Conservation (phyloP, 2,888 invertebrate genomes). For the Microctonus aethiopoides region DNA sequence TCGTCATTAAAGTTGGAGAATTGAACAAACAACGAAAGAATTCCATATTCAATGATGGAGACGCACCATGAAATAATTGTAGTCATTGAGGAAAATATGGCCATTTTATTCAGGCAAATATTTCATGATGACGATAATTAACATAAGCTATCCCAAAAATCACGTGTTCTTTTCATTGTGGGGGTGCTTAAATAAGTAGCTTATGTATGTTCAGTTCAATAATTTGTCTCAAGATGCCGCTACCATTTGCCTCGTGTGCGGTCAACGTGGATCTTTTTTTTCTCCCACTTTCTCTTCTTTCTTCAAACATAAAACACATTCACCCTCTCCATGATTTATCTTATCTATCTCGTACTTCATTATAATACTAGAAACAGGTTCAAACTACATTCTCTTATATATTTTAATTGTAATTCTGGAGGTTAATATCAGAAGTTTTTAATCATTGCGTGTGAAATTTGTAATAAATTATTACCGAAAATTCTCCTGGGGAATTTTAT, state of each 20-base stretch:
- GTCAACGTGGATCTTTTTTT: conserved; percentile 27
- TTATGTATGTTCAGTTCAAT: conserved; percentile 23
- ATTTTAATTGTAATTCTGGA: background rate
- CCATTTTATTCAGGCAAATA: too few relatives aligned
- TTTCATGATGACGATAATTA: too few relatives aligned
- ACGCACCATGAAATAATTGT: too few relatives aligned
- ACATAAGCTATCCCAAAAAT: too few relatives aligned
- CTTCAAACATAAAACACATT: background rate
- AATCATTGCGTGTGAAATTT: background rate
- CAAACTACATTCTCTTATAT: background rate
- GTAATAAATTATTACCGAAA: background rate
- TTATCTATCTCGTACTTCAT: background rate
- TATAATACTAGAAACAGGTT: background rate
- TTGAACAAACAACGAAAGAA: too few relatives aligned
- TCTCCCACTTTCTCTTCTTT: background rate
- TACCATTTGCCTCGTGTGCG: conserved; percentile 22
- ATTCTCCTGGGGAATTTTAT: background rate
- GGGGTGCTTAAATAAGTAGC: conserved; percentile 4
- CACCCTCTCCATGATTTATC: background rate
- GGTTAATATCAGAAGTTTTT: background rate
- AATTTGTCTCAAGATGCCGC: conserved; percentile 18
- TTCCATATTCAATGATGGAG: too few relatives aligned
- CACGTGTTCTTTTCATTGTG: background rate
- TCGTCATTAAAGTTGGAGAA: too few relatives aligned
- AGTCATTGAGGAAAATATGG: too few relatives aligned